A percentile compares a stretch with the other conserved stretches of the same genome.
Conservation (phyloP, 2,113 vertebrate genomes). For the Lepisosteus osseus region DNA sequence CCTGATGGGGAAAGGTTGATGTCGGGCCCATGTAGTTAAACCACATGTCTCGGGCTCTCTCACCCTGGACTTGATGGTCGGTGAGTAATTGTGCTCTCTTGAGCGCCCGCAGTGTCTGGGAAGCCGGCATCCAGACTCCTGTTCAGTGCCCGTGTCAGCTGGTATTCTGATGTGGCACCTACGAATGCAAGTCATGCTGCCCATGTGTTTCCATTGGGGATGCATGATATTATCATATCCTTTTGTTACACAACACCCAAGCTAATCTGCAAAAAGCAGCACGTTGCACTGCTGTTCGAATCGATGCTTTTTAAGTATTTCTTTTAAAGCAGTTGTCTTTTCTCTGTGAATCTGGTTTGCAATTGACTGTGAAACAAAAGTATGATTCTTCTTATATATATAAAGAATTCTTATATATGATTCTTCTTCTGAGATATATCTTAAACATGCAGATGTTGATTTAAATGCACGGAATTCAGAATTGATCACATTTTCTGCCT, state of each 20-base stretch:
- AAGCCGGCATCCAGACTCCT: too few species aligned
- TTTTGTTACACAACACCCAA: too few species aligned
- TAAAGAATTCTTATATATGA: too few species aligned
- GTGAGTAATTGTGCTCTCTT: neutral
- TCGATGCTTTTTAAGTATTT: neutral
- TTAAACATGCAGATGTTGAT: neutral
- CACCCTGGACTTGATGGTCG: neutral
- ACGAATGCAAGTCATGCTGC: conserved; percentile 7
- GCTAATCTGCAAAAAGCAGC: neutral
- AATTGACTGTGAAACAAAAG: too few species aligned
- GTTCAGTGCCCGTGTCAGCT: too few species aligned
- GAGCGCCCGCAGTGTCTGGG: neutral
- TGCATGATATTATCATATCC: too few species aligned
- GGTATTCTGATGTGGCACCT: neutral
- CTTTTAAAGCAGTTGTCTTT: too few species aligned
- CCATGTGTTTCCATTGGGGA: too few species aligned
- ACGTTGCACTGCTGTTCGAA: neutral
- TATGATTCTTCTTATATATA: too few species aligned
- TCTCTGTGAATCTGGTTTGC: neutral
- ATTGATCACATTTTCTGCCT: neutral
- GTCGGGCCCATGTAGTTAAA: too few species aligned
- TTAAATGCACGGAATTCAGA: neutral
- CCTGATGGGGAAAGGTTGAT: too few species aligned
- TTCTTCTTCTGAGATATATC: too few species aligned
- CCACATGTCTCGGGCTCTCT: neutral